These are phyloP conservation scores for Rotaria magnacalcarata DNA, from an alignment of 2,888 invertebrate genomes.

Conservation along the genomic window DNA sequence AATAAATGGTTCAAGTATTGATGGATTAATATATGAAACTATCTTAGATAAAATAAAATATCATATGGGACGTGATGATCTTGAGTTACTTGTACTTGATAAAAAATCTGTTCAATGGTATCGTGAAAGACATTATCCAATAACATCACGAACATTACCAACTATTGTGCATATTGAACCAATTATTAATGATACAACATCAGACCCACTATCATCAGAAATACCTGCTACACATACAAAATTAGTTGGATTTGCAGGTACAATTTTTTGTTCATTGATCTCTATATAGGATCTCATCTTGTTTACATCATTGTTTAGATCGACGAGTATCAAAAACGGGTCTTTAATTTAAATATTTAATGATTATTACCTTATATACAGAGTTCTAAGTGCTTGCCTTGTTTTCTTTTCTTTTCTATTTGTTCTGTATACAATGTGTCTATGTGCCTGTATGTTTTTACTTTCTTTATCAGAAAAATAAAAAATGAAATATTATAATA, in stretches of 20 bases:
- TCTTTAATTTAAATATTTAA: neutral
- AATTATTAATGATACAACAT: slow-evolving; percentile 39
- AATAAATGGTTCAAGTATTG: slow-evolving; percentile 39
- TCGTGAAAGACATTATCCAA: slow-evolving; percentile 40
- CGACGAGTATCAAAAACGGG: slow-evolving; percentile 25
- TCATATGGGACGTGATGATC: slow-evolving; percentile 41
- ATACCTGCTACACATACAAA: neutral
- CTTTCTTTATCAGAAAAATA: neutral
- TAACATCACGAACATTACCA: slow-evolving; percentile 42
- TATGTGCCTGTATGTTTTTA: neutral
- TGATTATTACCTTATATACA: neutral
- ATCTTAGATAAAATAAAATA: slow-evolving; percentile 38
- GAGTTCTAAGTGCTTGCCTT: slow-evolving; percentile 8
- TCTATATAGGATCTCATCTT: neutral
- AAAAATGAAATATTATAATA: neutral
- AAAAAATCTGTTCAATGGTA: slow-evolving; percentile 42
- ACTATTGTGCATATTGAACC: slow-evolving; percentile 46
- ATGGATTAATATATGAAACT: slow-evolving; percentile 38
- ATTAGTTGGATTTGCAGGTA: slow-evolving; percentile 33
- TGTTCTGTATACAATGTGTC: neutral
- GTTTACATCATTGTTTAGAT: neutral
- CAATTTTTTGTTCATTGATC: neutral
- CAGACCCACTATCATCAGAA: neutral
- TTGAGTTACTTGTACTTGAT: slow-evolving; percentile 43
- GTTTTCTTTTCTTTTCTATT: neutral